Conservation (phyloP, 2,888 invertebrate species). For the Sphinx pinastri region DNA sequence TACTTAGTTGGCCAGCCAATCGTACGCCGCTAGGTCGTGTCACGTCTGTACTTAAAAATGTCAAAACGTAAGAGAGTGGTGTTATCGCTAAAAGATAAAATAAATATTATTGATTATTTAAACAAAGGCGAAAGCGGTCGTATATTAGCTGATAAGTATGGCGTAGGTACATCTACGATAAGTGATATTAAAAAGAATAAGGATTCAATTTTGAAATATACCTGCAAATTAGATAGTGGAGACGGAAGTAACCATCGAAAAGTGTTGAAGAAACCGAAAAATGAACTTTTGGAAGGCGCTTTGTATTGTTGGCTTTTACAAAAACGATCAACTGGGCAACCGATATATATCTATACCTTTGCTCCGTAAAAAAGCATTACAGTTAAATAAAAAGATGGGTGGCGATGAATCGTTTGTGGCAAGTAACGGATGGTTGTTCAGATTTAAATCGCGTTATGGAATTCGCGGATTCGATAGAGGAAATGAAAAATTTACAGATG, state of each 20-base stretch:
- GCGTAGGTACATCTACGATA: constrained; percentile 45
- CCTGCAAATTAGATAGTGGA: constrained; percentile 41
- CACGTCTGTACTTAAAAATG: not conserved
- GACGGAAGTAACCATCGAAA: constrained; percentile 42
- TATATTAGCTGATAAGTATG: constrained; percentile 44
- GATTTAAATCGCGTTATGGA: constrained; percentile 44
- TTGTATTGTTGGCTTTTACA: constrained; percentile 15
- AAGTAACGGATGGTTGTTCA: constrained; percentile 42
- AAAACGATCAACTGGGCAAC: constrained; percentile 30
- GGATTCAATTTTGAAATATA: constrained; percentile 42
- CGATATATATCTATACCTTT: constrained; percentile 43
- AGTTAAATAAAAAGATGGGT: constrained; percentile 41
- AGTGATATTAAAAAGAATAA: constrained; percentile 45
- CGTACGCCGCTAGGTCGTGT: not conserved
- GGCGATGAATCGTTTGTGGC: constrained; percentile 41
- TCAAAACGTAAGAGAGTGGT: constrained; percentile 44
- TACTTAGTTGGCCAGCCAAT: too few species aligned
- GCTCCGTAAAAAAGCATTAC: constrained; percentile 43
- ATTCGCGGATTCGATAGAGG: constrained; percentile 41
- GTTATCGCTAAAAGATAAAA: constrained; percentile 43
- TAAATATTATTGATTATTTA: constrained; percentile 44
- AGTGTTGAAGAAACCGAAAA: constrained; percentile 42
- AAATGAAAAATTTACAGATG: constrained; percentile 39
- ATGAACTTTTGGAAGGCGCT: constrained; percentile 43
- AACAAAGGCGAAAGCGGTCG: constrained; percentile 43